Evolutionary conservation across 1,140 invertebrate species (phyloP).

Genomic region (Drosophila yakuba): DNA sequence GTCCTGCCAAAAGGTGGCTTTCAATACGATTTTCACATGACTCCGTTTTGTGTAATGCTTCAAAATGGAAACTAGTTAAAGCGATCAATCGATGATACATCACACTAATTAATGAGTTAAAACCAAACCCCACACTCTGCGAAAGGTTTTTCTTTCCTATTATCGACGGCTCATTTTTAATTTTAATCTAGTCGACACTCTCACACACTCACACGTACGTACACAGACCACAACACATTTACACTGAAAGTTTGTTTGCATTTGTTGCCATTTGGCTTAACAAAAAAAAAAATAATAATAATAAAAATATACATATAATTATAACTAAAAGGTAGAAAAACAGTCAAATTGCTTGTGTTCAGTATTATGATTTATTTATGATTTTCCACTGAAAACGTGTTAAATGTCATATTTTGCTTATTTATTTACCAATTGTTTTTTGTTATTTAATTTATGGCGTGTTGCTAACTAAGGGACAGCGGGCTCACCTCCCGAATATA

Average conservation of each 20-base stretch:
- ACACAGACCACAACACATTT: conserved; percentile 2
- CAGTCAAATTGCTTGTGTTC: conserved; percentile 68
- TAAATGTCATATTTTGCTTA: conserved; percentile 26
- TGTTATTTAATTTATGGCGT: conserved; percentile 32
- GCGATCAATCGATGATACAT: background rate
- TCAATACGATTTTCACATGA: conserved; percentile 69
- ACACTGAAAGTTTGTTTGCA: conserved; percentile 52
- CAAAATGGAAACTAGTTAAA: conserved; percentile 9
- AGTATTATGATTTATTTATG: conserved; percentile 70
- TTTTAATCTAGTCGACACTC: conserved; percentile 45
- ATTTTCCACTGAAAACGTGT: conserved; percentile 32
- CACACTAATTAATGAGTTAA: background rate
- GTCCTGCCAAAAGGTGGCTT: conserved; percentile 1
- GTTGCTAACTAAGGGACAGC: conserved; percentile 30
- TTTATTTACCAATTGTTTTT: conserved; percentile 51
- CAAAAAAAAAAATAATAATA: conserved; percentile 12
- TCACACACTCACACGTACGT: conserved; percentile 1
- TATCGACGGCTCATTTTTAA: conserved; percentile 41
- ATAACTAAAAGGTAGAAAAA: conserved; percentile 36
- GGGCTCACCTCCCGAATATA: conserved; percentile 11
- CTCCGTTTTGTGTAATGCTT: conserved; percentile 23
- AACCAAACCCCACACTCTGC: conserved; percentile 20
- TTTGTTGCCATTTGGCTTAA: conserved; percentile 44
- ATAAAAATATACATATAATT: conserved; percentile 37
- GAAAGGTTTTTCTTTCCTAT: conserved; percentile 9